A percentile compares a stretch with the other conserved stretches of the same genome.
phyloP scores from a whole-genome alignment of 1,140 invertebrate species.

The Monochamus saltuarius region DNA sequence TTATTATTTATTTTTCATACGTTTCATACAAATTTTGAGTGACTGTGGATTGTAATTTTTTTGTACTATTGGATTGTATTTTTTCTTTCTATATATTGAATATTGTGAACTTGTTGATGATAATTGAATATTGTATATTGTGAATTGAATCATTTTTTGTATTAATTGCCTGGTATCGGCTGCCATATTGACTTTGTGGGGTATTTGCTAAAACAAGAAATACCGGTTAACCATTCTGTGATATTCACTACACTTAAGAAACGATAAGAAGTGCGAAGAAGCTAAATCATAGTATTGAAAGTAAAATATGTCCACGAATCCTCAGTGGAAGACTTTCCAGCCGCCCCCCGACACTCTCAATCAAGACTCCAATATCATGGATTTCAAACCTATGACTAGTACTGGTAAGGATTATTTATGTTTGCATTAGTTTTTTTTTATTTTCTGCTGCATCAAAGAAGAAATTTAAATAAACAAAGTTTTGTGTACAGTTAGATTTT shows the following conservation, averaged over 20 bases:
- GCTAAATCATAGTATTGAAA: conserved; percentile 32
- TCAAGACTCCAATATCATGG: conserved; percentile 73
- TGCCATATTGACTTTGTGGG: conserved; percentile 47
- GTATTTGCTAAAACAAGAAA: conserved; percentile 38
- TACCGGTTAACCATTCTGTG: conserved; percentile 54
- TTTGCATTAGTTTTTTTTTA: too few species aligned
- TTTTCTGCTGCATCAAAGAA: too few species aligned
- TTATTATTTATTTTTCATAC: conserved; percentile 50
- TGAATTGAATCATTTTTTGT: conserved; percentile 38
- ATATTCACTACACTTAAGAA: conserved; percentile 56
- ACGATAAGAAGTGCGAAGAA: conserved; percentile 42
- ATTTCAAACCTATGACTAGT: conserved; percentile 66
- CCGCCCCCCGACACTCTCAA: conserved; percentile 74
- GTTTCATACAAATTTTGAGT: conserved; percentile 49
- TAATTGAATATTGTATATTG: conserved; percentile 32
- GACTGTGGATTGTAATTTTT: conserved; percentile 47
- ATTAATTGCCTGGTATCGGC: conserved; percentile 34
- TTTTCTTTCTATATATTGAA: conserved; percentile 36
- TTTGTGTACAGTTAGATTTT: not conserved
- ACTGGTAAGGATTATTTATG: conserved; percentile 51
- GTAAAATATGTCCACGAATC: conserved; percentile 74
- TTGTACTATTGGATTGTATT: conserved; percentile 36
- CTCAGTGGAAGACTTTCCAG: conserved; percentile 91
- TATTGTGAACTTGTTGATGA: conserved; percentile 36
- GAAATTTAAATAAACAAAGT: too few species aligned